These are phyloP conservation scores for Antheraea assamensis DNA, from an alignment of 2,888 invertebrate genomes.

Conservation along the genomic window DNA sequence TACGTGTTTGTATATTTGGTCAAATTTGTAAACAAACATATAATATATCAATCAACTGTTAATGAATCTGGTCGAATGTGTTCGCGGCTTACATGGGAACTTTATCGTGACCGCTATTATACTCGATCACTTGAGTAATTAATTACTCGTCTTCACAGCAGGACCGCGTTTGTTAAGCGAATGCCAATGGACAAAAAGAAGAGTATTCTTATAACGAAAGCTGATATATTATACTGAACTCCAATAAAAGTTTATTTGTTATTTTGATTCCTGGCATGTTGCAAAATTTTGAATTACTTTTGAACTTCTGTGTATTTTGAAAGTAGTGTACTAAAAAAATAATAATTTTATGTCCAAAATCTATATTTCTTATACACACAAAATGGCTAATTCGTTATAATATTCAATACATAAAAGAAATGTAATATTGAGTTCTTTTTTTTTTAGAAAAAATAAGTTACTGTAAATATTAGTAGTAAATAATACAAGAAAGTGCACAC, in stretches of 20 bases:
- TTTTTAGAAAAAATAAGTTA: too few relatives aligned
- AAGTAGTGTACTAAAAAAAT: too few relatives aligned
- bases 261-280: background rate
- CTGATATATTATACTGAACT: background rate
- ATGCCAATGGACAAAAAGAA: background rate
- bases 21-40: background rate
- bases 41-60: constrained; percentile 6
- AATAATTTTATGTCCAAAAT: too few relatives aligned
- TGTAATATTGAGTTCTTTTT: too few relatives aligned
- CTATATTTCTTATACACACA: too few relatives aligned
- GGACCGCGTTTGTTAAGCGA: constrained; percentile 10
- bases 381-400: too few relatives aligned
- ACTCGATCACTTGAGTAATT: constrained; percentile 29
- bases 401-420: too few relatives aligned
- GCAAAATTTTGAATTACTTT: background rate
- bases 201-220: background rate
- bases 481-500: background rate
- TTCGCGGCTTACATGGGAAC: constrained; percentile 15
- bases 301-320: background rate
- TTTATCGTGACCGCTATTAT: constrained; percentile 21
- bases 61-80: constrained; percentile 4
- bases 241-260: background rate
- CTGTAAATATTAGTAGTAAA: too few relatives aligned
- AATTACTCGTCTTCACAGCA: constrained; percentile 26
- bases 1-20: background rate